phyloP scores from a whole-genome alignment of 2,797 vertebrate species.

The Pipistrellus nathusii region DNA sequence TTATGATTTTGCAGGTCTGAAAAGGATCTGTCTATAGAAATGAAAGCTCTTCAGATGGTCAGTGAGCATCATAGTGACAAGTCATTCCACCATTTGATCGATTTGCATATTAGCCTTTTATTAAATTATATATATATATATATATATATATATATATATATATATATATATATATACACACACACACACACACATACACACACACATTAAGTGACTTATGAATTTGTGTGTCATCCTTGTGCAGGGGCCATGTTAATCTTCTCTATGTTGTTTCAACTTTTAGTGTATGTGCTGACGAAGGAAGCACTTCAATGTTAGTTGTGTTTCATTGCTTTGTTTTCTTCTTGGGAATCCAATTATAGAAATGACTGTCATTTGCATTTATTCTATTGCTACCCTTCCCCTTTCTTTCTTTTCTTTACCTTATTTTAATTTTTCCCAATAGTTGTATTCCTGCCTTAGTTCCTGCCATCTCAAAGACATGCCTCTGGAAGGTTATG shows the following conservation, averaged over 20 bases:
- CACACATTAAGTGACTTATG: no score
- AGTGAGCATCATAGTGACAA: no score
- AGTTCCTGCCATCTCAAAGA: constrained; percentile 87
- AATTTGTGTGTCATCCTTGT: not conserved
- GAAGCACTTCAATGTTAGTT: not conserved
- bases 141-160: no score
- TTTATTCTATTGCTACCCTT: not conserved
- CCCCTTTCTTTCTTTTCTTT: not conserved
- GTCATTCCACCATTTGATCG: no score
- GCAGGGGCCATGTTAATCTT: not conserved
- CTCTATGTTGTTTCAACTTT: not conserved
- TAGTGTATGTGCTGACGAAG: not conserved
- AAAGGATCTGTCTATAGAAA: no score
- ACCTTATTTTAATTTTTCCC: not conserved
- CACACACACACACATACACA: no score
- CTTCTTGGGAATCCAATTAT: not conserved
- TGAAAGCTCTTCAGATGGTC: no score
- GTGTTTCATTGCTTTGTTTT: not conserved
- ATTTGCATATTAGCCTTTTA: no score
- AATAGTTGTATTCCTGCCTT: not conserved
- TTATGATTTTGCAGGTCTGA: no score
- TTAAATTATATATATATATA: no score
- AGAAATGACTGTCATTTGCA: not conserved
- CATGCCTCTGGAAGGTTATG: constrained; percentile 92
- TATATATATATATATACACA: no score